A percentile compares a stretch with the other conserved stretches of the same genome.
Conservation (phyloP, 2,797 vertebrate species). For the Melanogrammus aeglefinus region DNA sequence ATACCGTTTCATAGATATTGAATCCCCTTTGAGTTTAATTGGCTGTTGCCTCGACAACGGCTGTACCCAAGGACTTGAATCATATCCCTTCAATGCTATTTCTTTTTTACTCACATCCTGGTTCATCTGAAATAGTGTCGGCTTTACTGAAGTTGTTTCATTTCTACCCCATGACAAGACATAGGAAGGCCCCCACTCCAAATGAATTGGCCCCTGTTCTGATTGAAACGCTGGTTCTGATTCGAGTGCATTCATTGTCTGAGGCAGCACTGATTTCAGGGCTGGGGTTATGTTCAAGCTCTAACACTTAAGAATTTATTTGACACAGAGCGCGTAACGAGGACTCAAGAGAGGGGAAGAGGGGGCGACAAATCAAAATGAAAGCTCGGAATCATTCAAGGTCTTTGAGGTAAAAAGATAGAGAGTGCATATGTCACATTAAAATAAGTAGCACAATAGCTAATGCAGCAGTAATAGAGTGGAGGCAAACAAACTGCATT, state of each 20-base stretch:
- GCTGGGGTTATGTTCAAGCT: neutral
- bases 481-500: neutral
- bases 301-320: neutral
- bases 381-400: neutral
- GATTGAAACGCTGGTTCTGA: conserved; percentile 39
- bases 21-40: conserved; percentile 20
- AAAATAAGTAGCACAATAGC: neutral
- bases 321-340: neutral
- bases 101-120: conserved; percentile 28
- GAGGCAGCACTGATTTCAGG: conserved; percentile 43
- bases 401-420: neutral
- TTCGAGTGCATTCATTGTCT: conserved; percentile 46
- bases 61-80: conserved; percentile 30
- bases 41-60: conserved; percentile 45
- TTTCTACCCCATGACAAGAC: conserved; percentile 36
- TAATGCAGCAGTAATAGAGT: neutral
- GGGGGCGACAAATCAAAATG: neutral
- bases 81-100: conserved; percentile 27
- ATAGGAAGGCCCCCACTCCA: conserved; percentile 37
- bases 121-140: conserved; percentile 42
- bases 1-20: neutral
- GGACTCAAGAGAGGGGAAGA: neutral
- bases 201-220: conserved; percentile 50
- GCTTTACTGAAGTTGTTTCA: conserved; percentile 39
- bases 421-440: neutral